Evolutionary conservation across 92 coral and sea anemone genomes (phyloP), one percentile per base, ranked within the genome.

Genomic region (Phenganax stokvisi): DNA sequence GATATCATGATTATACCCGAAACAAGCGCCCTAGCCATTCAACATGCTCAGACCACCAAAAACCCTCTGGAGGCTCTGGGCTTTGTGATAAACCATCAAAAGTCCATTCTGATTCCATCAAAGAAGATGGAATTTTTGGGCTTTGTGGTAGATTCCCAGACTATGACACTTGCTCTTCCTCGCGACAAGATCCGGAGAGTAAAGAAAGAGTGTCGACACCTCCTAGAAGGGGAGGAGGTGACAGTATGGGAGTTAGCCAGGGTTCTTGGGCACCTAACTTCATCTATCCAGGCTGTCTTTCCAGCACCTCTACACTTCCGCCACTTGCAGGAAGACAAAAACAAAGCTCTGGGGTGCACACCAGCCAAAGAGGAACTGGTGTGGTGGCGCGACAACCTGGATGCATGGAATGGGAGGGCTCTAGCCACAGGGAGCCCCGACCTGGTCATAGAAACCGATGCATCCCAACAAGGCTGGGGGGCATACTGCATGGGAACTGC

Each of bases 281-380:
- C 25, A 20, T 20, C 25, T 20, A 20, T 20, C 25, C 25, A 20
- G 25, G 25, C 25, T 20, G 25, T 20, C 25, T 20, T 20, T 20
- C 25, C 25, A 20, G 25, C 25, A 20, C 25, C 25, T 20, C 25
- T 20, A 20, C 25, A 20, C 25, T 20, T 20, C 25, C 25, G 25
- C 25, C 25, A 20, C 82, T 84, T 81, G 51, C 91, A 88, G 75
- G 57, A 64, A 57, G 84, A 72, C 78, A 88, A 85, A 82, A 88
- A 88, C 85, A 85, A 63, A 28, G 86, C 89, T 72, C 79, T 82
- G 68, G 61, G 58, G 8, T 78, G 84, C 71, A 86, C 87, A 57
- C 81, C 71, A 57, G 25, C 25, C 25, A 20, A 20, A 20, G 25
- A 20, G 25, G 25, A 20, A 20, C 25, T 20, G 25, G 25, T 20